phyloP scores from a whole-genome alignment of 2,113 vertebrate species.

The Desmodus rotundus region DNA sequence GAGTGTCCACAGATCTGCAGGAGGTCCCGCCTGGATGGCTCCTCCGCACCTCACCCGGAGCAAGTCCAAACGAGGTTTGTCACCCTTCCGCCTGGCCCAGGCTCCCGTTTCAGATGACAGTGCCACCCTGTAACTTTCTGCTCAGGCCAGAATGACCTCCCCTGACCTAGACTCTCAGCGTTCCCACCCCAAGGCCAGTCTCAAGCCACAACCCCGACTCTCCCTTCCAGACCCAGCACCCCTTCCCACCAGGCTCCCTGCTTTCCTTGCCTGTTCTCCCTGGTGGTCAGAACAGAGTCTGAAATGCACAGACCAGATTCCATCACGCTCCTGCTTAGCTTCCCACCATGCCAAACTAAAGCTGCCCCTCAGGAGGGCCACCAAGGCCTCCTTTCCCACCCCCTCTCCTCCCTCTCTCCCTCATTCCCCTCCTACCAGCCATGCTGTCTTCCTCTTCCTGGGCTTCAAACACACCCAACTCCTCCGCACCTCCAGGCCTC shows the following conservation, averaged over 20 bases:
- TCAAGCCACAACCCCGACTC: neutral
- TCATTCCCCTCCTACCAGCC: neutral
- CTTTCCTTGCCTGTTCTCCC: neutral
- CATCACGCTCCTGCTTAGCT: neutral
- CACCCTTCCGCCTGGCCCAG: neutral
- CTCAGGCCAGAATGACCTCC: neutral
- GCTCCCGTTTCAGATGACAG: neutral
- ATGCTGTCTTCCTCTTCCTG: neutral
- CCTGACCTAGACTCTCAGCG: neutral
- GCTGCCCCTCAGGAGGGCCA: neutral
- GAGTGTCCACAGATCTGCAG: neutral
- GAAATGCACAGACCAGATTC: neutral
- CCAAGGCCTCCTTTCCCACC: too few species aligned
- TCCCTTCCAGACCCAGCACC: neutral
- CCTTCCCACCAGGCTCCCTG: neutral
- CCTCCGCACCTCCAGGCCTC: neutral
- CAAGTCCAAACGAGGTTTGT: neutral
- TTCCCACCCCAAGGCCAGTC: neutral
- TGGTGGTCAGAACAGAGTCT: neutral
- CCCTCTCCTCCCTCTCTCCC: neutral
- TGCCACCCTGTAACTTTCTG: neutral
- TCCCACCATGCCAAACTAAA: neutral
- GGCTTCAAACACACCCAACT: neutral
- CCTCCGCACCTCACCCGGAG: too few species aligned
- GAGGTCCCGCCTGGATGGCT: neutral